Evolutionary conservation across 2,797 vertebrate genomes (phyloP), one percentile per base, ranked within the genome.

Genomic region (Channa striata): DNA sequence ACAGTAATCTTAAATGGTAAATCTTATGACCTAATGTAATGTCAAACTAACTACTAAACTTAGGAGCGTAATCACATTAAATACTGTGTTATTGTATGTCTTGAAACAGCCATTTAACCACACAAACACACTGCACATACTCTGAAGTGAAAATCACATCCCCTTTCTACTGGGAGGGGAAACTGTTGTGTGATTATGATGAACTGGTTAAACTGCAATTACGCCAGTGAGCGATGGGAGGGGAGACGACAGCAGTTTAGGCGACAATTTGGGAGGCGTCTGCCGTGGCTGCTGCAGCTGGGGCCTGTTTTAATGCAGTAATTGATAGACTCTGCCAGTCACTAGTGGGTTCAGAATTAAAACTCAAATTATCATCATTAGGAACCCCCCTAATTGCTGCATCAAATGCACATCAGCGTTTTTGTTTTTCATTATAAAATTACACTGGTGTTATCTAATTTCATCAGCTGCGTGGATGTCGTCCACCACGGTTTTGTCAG

Each of bases 311-410:
- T 96, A 96, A 96, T 92, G 81, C 87, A 84, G 61, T 96, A 97
- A 97, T 96, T 97, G 95, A 97, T 96, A 94, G 95, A 95, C 87
- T 92, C 91, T 95, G 94, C 94, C 95, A 95, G 93, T 96, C 94
- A 94, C 93, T 92, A 95, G 93, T 94, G 95, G 94, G 93, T 95
- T 96, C 95, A 93, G 93, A 96, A 97, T 95, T 95, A 96, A 95
- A 95, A 94, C 93, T 94, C 93, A 95, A 94, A 95, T 96, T 95
- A 93, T 93, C 81, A 87, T 94, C 93, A 95, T 95, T 96, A 94
- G 91, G 85, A 90, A 43, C 60, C 68, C 52, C 71, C 21, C 59
- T 94, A 93, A 94, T 95, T 93, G 90, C 92, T 81, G 87, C 85
- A 89, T 91, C 82, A 84, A 87, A 90, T 86, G 86, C 84, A 83